Base-by-base conservation (phyloP, 2,888 invertebrate genomes). In the Liposcelis brunnea region DNA sequence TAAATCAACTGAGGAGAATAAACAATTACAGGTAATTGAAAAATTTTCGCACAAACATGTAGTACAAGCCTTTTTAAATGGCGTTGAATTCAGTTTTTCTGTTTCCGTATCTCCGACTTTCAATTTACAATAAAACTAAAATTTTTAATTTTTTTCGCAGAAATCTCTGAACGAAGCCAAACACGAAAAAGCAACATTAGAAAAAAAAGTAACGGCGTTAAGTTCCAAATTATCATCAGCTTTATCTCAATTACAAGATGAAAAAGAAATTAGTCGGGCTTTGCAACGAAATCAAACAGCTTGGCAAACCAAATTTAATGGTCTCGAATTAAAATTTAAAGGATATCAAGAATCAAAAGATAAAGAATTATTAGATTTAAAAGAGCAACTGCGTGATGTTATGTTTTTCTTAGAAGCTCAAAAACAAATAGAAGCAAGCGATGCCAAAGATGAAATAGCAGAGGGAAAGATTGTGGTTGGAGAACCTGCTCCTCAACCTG, bases 341-440 rank as follows among this genome's bases (percentile, higher is more conserved):
- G 55, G 59, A 36, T 58, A 58, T 32, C 59, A 58, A 45, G 56
- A 58, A 33, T 53, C 56, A n/a, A 68, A 66, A 51, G 57, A 59
- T 31, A 50, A 54, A 48, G 79, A 93, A 72, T 71, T 91, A n/a
- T 53, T 64, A 0, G 90, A 93, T 15, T 68, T 97, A 26, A 78
- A 81, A 52, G 95, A 97, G 55, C 93, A 98, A 68, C 71, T 98
- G 7, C 73, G 87, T 31, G 98, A 98, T 69, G 72, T 98, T 42
- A 93, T 95, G 91, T 93, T 97, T 67, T 94, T 83, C 61, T 75
- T 98, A 55, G 89, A 94, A 53, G 94, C 93, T 1, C 84, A 85
- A 59, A 67, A 72, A 38, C 69, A 72, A 54, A 72, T 75, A 43
- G 68, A 69, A 51, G 67, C 68, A 52, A 71, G 72, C 2, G 64